A percentile compares a stretch with the other conserved stretches of the same genome.
Conservation (phyloP, 2,797 vertebrate genomes). For the Micrastur ruficollis region DNA sequence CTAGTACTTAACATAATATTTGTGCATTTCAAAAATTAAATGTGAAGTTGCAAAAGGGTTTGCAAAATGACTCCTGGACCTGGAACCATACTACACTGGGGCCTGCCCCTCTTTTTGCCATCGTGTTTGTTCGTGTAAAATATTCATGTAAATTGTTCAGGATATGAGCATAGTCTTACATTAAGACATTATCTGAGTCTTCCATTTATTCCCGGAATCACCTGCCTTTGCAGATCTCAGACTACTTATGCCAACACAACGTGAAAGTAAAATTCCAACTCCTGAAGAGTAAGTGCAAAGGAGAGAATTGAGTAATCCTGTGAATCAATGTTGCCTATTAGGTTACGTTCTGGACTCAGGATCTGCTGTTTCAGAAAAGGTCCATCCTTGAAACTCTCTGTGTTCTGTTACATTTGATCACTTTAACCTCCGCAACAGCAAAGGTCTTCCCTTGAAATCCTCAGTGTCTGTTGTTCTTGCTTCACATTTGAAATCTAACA, state of each 20-base stretch:
- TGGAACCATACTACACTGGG: neutral
- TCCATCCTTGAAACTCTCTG: neutral
- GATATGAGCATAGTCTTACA: neutral
- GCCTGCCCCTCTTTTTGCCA: neutral
- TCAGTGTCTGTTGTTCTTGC: neutral
- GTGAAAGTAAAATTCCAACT: neutral
- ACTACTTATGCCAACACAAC: neutral
- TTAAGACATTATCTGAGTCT: neutral
- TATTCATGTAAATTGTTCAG: neutral
- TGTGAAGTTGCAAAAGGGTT: neutral
- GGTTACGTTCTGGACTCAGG: neutral
- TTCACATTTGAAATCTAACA: neutral
- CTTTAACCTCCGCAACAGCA: neutral
- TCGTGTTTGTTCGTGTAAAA: neutral
- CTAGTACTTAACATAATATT: neutral
- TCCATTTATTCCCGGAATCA: neutral
- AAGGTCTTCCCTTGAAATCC: neutral
- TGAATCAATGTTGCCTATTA: fast-evolving
- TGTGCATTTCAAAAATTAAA: neutral
- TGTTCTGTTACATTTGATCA: neutral
- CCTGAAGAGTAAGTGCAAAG: neutral
- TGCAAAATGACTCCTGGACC: neutral
- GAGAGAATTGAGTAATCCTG: neutral
- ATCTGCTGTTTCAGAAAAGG: neutral
- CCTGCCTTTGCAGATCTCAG: neutral